Evolutionary conservation across 92 coral and sea anemone genomes (phyloP), one percentile per base, ranked within the genome.

Genomic region (Phenganax marumi): DNA sequence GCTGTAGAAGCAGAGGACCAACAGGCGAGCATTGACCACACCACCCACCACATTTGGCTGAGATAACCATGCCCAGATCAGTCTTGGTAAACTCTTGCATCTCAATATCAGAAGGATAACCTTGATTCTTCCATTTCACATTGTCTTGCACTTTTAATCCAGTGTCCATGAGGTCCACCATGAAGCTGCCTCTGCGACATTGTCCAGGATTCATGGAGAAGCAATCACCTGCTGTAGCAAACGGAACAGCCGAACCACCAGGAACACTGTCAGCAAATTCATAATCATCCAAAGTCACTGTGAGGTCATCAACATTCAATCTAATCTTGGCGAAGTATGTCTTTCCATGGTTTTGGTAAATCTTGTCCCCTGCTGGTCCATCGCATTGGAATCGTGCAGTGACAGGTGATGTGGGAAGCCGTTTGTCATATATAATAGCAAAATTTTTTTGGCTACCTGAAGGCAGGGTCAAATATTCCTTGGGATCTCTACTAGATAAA

Each of bases 191-290:
- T 79, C 91, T 91, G 10, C 97, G 91, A 72, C 99, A 96, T 21
- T 96, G 87, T 7, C 90, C 92, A 25, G 88, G 89, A 64, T 91
- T 92, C 84, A 96, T 88, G 0, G 99, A 96, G 90, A 86, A 92
- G 43, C 99, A 96, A 64, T 96, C 99, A 0, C 99, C 99, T 26
- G 99, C 99, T 3, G 99, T 96, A 73, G 97, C 99, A 84, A 89
- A 96, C 14, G 92, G 89, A 18, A 96, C 88, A 53, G 70, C 79
- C 26, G 81, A 86, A 23, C 88, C 97, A 10, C 88, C 87, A 39
- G 46, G 39, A 10, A 56, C 58, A 33, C 89, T 85, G 70, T 60
- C 77, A 8, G 92, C 85, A 74, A 89, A 96, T 39, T 68, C 85
- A 77, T 89, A 96, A 80, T 96, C 99, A 12, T 90, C 86, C 21